Conservation (phyloP, 2,113 vertebrate genomes). For the Puma concolor region DNA sequence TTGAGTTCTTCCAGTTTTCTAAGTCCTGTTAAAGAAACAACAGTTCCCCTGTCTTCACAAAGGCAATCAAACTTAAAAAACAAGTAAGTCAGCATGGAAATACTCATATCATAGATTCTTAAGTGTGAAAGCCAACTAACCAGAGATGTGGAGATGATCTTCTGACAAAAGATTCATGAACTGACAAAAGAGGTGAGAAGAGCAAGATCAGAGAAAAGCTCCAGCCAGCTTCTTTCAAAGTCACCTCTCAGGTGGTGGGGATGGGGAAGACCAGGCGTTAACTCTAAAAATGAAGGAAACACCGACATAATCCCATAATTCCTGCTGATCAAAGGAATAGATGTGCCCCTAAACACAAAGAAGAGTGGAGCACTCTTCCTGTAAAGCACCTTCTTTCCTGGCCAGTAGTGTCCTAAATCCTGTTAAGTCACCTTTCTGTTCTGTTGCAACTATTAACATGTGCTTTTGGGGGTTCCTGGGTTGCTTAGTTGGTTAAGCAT, state of each 20-base stretch:
- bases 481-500: too few relatives aligned
- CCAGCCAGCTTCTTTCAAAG: conserved; percentile 17
- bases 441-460: not conserved
- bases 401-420: not conserved
- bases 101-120: not conserved
- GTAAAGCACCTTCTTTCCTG: not conserved
- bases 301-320: not conserved
- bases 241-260: not conserved
- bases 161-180: conserved; percentile 31
- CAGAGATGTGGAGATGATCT: conserved; percentile 36
- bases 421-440: conserved; percentile 2
- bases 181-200: conserved; percentile 1
- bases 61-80: conserved; percentile 10
- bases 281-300: conserved; percentile 12
- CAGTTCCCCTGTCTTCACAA: not conserved
- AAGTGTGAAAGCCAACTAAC: not conserved
- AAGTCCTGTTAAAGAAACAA: conserved; percentile 2
- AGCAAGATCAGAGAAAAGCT: conserved; percentile 11
- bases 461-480: not conserved
- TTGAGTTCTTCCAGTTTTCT: not conserved
- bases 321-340: not conserved
- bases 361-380: not conserved
- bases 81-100: conserved; percentile 11
- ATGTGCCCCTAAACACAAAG: not conserved
- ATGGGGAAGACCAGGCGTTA: not conserved